These are phyloP conservation scores for Ennomos erosarius DNA, from an alignment of 2,888 invertebrate species.

Conservation along the genomic window DNA sequence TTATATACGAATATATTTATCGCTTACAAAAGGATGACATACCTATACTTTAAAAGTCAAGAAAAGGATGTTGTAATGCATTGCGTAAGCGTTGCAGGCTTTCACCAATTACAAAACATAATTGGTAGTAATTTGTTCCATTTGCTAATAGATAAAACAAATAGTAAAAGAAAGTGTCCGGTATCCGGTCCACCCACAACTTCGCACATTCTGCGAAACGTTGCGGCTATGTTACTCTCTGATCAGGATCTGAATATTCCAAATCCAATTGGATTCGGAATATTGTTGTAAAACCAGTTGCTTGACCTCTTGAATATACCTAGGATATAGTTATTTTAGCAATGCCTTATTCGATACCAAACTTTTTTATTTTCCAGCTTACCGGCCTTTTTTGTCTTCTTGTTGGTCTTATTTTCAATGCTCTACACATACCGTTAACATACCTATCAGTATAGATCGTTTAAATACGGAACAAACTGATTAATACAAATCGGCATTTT, in stretches of 20 bases:
- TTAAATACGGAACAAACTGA: no score
- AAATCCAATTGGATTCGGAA: slow-evolving; percentile 38
- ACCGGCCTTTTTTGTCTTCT: no score
- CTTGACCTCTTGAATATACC: background rate
- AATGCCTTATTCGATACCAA: no score
- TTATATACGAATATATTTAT: no score
- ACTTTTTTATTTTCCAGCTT: no score
- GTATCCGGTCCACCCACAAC: slow-evolving; percentile 47
- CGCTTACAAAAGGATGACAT: no score
- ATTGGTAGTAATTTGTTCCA: slow-evolving; percentile 53
- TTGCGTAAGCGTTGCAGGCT: slow-evolving; percentile 44
- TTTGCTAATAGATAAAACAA: slow-evolving; percentile 48
- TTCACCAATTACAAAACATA: slow-evolving; percentile 53
- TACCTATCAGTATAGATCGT: no score
- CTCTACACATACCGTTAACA: no score
- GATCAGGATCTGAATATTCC: slow-evolving; percentile 40
- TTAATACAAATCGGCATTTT: no score
- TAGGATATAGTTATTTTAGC: no score
- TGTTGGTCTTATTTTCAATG: no score
- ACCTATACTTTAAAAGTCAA: no score
- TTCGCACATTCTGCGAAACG: slow-evolving; percentile 5
- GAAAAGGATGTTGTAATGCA: slow-evolving; percentile 37
- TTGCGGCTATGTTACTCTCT: slow-evolving; percentile 14
- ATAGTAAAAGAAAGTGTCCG: slow-evolving; percentile 48
- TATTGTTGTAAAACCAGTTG: slow-evolving; percentile 42